Evolutionary conservation across 2,888 invertebrate genomes (phyloP).

Genomic region (Neocrepidodera transversa): DNA sequence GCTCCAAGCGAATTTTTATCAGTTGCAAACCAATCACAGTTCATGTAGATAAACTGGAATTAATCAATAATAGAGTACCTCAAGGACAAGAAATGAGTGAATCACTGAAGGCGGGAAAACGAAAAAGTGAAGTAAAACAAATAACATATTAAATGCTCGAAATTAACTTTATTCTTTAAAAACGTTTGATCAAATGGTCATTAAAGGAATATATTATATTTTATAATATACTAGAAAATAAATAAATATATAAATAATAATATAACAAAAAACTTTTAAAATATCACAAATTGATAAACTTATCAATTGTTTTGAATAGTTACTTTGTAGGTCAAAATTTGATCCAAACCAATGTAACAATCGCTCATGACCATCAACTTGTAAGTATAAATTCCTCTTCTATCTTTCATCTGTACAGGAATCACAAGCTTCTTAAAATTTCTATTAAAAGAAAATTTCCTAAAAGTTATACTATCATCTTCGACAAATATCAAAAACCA

Average conservation of each 20-base stretch:
- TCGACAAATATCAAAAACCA: conserved; percentile 91
- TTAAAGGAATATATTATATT: no score
- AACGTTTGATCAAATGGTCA: no score
- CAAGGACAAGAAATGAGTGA: no score
- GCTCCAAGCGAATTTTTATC: no score
- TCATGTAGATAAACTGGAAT: no score
- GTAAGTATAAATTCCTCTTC: conserved; percentile 72
- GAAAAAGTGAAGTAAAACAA: no score
- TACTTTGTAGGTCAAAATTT: conserved; percentile 68
- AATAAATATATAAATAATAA: not conserved
- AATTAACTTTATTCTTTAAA: no score
- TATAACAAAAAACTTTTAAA: not conserved
- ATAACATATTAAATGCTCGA: no score
- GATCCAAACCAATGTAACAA: conserved; percentile 91
- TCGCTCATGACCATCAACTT: conserved; percentile 90
- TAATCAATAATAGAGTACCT: no score
- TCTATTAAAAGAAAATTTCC: conserved; percentile 76
- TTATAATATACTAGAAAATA: not conserved
- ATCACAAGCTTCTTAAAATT: conserved; percentile 57
- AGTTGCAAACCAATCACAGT: no score
- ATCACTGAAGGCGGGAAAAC: no score
- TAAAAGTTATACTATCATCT: conserved; percentile 74
- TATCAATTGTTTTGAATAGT: conserved; percentile 28
- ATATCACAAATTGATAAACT: not conserved
- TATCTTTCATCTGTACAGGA: conserved; percentile 69